These are phyloP conservation scores for Gymnocheta viridis DNA, from an alignment of 2,888 invertebrate species.

Conservation along the genomic window DNA sequence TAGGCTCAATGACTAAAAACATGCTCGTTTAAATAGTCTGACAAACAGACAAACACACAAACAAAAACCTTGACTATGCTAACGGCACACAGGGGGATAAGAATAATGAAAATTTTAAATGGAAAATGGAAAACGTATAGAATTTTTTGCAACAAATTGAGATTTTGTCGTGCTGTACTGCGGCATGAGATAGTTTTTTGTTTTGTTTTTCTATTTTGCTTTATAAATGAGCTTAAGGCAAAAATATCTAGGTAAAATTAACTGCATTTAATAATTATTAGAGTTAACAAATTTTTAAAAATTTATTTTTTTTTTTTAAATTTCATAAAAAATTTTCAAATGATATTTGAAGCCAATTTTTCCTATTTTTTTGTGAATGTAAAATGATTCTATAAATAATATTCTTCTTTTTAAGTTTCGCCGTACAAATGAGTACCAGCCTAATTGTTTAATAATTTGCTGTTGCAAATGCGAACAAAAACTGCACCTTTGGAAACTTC, in stretches of 20 bases:
- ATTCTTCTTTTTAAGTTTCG: neutral
- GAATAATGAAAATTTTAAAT: neutral
- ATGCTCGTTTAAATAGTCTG: slow-evolving; percentile 1
- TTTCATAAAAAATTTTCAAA: neutral
- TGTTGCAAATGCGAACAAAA: no score
- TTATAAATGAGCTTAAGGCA: slow-evolving; percentile 10
- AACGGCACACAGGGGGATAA: slow-evolving; percentile 7
- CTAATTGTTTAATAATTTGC: neutral
- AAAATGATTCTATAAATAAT: no score
- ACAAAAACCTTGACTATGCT: slow-evolving; percentile 51
- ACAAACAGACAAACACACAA: slow-evolving; percentile 7
- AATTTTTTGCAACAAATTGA: slow-evolving; percentile 55
- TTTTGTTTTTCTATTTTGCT: neutral
- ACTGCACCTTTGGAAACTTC: neutral
- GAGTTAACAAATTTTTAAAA: neutral
- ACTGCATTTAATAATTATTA: slow-evolving; percentile 33
- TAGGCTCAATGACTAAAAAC: neutral
- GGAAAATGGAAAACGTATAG: slow-evolving; percentile 18
- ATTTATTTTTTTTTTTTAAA: neutral
- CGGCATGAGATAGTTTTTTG: slow-evolving; percentile 12
- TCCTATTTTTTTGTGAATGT: no score
- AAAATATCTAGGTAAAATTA: slow-evolving; percentile 20
- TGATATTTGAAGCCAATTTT: no score
- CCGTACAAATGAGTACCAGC: neutral
- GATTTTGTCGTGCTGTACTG: slow-evolving; percentile 36